Evolutionary conservation across 2,888 invertebrate species (phyloP).

Genomic region (Hipparchia sbordonii): DNA sequence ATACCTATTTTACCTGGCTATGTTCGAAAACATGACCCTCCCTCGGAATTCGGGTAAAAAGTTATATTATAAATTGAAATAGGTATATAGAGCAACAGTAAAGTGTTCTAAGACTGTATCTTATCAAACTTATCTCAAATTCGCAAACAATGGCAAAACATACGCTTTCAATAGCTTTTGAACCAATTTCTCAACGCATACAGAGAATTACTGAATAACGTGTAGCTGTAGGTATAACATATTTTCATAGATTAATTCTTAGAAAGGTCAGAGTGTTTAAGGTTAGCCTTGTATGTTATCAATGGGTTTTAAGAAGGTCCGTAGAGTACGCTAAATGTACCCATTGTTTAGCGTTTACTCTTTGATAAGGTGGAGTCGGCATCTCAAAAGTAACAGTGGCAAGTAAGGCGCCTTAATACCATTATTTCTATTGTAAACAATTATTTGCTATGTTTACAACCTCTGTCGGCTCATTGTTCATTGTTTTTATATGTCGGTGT

Average conservation of each 20-base stretch:
- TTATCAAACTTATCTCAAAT: not conserved
- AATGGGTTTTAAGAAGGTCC: conserved; percentile 28
- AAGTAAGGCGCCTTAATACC: conserved; percentile 62
- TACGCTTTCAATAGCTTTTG: not conserved
- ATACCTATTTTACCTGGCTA: too few relatives aligned
- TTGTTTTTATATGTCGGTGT: conserved; percentile 58
- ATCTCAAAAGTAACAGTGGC: conserved; percentile 68
- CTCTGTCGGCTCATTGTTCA: conserved; percentile 51
- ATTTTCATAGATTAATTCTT: conserved; percentile 20
- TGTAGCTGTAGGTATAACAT: not conserved
- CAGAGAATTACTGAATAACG: too few relatives aligned
- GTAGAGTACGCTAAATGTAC: conserved; percentile 6
- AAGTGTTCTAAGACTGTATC: not conserved
- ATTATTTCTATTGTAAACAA: conserved; percentile 64
- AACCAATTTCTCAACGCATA: not conserved
- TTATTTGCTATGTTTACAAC: conserved; percentile 56
- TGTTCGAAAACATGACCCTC: too few relatives aligned
- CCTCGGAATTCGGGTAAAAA: too few relatives aligned
- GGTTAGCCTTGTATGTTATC: conserved; percentile 33
- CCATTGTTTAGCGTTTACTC: conserved; percentile 22
- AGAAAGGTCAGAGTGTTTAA: conserved; percentile 40
- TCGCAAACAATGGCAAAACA: not conserved
- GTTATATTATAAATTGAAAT: not conserved
- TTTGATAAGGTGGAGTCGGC: conserved; percentile 48
- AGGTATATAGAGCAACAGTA: not conserved